Evolutionary conservation across 2,797 vertebrate genomes (phyloP), one percentile per base, ranked within the genome.

Genomic region (Galagoides demidoff): DNA sequence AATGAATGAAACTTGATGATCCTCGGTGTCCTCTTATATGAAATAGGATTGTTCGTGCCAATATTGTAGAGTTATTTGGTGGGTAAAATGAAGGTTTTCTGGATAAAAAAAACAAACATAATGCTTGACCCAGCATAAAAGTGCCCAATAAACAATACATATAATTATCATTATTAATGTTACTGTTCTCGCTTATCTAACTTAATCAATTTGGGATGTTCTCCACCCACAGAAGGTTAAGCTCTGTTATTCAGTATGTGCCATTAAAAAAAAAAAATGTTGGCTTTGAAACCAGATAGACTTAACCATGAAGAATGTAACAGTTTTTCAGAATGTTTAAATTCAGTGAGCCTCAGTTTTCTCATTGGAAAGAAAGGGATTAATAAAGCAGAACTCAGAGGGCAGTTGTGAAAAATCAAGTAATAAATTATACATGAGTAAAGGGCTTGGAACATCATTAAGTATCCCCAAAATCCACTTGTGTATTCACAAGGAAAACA

Each of bases 291-390:
- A 14, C 66, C 27, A 92, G 52, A 73, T 10, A 66, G 13, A 85
- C 10, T 52, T 61, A 76, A 61, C 25, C 3, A 45, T 76, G 10
- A 61, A 83, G 20, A 66, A 39, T 34, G 7, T 16, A 25, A 31
- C 78, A 37, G 63, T 63, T 89, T 82, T 87, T 85, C 39, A 83
- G 82, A 55, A 29, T 31, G 1, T 66, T 95, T 95, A 87, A 93
- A 89, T 83, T 90, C 55, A 92, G 1, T 0, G 29, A 39, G 16
- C 13, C 61, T 95, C 22, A 27, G 17, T 68, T 97, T 95, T 73
- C 45, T 94, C 8, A 39, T 1, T 77, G 45, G 37, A 25, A 79
- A 92, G 66, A 27, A 23, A 12, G 7, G 0, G 7, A 85, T 71
- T 87, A 86, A 63, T 64, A 82, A 95, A 77, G 17, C 39, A 91